Evolutionary conservation across 64 coral and sea anemone genomes (phyloP), one percentile per base, ranked within the genome.

Genomic region (Pocillopora verrucosa): DNA sequence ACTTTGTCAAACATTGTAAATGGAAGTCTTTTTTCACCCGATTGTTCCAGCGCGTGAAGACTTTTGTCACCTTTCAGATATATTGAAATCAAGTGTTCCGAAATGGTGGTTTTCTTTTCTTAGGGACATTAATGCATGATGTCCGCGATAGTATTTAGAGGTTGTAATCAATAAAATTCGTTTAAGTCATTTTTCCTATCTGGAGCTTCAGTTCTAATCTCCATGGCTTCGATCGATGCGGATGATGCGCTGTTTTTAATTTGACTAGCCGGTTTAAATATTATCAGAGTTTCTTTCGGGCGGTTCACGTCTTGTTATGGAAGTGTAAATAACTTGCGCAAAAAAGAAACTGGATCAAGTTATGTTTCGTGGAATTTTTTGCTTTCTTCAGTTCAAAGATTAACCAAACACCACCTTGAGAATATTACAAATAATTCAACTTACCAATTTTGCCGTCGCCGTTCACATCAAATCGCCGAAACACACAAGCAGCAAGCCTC

Each of bases 391-490:
- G 41, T 51, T 51, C 41, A 51, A 19, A 80, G 24, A 80, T 80
- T 61, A 56, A 70, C 41, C 9, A 25, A 70, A 70, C n/a, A 84
- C 22, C 67, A 72, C 36, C 11, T 70, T 84, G 36, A 76, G 41
- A 76, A 61, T 77, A 73, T 87, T 37, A 62, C 63, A 75, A 61
- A 61, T 88, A 30, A 16, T 61, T 15, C 15, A 30, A 26, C 93
- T 93, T 74, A 93, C 96, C 96, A 77, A 98, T 98, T 98, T 98
- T 98, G 0, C 93, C 96, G 62, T 98, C 96, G 70, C 87, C 83
- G 82, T 98, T 98, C 16, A 95, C 96, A 83, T 98, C 96, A 82
- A 98, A 98, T 24, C 93, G 90, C 16, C 96, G 90, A 84, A 98
- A 98, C 12, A 98, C 94, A 70, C 94, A 95, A 41, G 94, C 87